phyloP scores from a whole-genome alignment of 2,888 invertebrate species.

The Athrips mouffetella region DNA sequence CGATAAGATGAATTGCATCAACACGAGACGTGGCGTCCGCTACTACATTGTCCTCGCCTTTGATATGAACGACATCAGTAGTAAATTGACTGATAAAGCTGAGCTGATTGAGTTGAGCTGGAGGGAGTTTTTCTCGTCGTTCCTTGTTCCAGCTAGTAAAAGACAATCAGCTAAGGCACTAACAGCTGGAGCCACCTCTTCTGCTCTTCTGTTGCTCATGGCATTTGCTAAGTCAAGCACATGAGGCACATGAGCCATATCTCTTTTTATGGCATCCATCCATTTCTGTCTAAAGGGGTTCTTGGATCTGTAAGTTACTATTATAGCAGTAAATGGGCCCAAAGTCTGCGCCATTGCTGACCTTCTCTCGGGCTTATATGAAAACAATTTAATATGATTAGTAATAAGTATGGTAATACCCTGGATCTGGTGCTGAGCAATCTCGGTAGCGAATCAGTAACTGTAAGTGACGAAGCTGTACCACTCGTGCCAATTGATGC shows the following conservation, averaged over 20 bases:
- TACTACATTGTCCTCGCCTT: neutral
- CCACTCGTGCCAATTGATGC: too few species aligned
- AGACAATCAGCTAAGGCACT: conserved; percentile 11
- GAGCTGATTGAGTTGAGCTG: too few species aligned
- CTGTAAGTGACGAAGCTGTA: too few species aligned
- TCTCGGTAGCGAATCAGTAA: too few species aligned
- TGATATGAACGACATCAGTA: too few species aligned
- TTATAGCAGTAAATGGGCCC: conserved; percentile 12
- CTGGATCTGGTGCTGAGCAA: too few species aligned
- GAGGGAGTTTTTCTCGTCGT: too few species aligned
- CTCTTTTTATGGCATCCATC: conserved; percentile 13
- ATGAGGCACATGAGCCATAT: conserved; percentile 10
- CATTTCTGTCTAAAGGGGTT: conserved; percentile 13
- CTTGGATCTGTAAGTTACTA: conserved; percentile 9
- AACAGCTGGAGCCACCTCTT: conserved; percentile 14
- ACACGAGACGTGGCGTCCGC: neutral
- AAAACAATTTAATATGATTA: too few species aligned
- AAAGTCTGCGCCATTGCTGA: conserved; percentile 16
- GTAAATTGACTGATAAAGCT: too few species aligned
- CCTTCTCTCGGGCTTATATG: conserved; percentile 15
- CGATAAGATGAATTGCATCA: neutral
- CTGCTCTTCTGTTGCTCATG: conserved; percentile 8
- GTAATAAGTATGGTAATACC: too few species aligned
- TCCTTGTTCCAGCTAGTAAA: conserved; percentile 6
- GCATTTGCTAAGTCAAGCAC: neutral